Percentiles rank a stretch among this genome's conserved stretches.
Evolutionary conservation across 2,888 invertebrate genomes (phyloP).

Genomic region (Acheta domesticus): DNA sequence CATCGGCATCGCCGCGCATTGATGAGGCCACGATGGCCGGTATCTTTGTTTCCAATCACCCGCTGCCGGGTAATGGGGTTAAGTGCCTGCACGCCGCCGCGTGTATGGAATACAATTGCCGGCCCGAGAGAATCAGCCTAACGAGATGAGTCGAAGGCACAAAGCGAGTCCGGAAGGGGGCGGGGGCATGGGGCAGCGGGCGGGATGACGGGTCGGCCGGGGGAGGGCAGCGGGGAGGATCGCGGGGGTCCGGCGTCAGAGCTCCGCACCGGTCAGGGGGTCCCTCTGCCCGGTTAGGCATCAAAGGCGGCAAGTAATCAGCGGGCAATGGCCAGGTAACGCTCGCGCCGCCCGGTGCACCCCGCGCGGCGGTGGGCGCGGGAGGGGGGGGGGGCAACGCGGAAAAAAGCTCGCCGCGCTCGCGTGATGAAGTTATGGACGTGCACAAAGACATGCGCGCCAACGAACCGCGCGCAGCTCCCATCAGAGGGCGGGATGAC

Average conservation of each 20-base stretch:
- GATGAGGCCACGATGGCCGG: constrained; percentile 18
- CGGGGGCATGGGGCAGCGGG: background rate
- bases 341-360: background rate
- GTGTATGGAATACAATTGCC: background rate
- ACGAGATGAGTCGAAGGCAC: constrained; percentile 1
- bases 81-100: constrained; percentile 18
- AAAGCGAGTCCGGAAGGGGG: background rate
- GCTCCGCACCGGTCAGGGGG: background rate
- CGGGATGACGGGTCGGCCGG: too few relatives aligned
- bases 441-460: background rate
- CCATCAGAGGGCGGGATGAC: background rate
- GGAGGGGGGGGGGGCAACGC: background rate
- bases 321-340: background rate
- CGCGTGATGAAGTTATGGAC: background rate
- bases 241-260: background rate
- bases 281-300: background rate
- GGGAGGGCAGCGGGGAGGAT: too few relatives aligned
- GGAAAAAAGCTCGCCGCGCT: background rate
- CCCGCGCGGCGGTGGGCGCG: too few relatives aligned
- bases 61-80: constrained; percentile 8
- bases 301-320: constrained; percentile 18
- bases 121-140: constrained; percentile 10
- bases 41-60: constrained; percentile 18
- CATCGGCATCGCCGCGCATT: background rate
- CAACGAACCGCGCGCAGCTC: background rate